These are phyloP conservation scores for Trinorchestia longiramus DNA, from an alignment of 1,140 invertebrate genomes.

Conservation along the genomic window DNA sequence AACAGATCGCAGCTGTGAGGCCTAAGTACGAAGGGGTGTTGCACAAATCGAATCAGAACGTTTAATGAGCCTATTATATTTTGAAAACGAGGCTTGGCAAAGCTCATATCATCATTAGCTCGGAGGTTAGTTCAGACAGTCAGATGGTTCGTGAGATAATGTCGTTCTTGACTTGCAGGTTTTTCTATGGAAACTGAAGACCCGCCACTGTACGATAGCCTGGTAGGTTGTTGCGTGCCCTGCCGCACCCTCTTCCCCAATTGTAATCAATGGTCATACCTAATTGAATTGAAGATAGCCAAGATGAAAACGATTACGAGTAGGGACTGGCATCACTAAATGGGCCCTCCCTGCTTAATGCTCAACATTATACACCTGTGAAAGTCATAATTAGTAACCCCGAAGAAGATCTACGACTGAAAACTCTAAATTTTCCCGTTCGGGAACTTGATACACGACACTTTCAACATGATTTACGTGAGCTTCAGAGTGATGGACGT, in stretches of 20 bases:
- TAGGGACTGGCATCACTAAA: neutral
- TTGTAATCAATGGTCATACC: constrained; percentile 39
- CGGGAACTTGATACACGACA: constrained; percentile 4
- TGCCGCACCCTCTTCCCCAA: neutral
- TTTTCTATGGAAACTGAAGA: neutral
- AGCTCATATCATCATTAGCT: constrained; percentile 24
- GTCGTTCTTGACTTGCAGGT: neutral
- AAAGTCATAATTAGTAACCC: neutral
- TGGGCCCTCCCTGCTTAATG: constrained; percentile 4
- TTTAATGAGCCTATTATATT: constrained; percentile 25
- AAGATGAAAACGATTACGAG: constrained; percentile 16
- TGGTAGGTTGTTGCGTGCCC: neutral
- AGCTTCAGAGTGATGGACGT: neutral
- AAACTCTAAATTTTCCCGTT: neutral
- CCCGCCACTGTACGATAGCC: constrained; percentile 1
- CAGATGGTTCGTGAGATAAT: constrained; percentile 13
- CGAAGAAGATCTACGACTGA: neutral
- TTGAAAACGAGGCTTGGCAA: neutral
- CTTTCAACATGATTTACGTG: constrained; percentile 14
- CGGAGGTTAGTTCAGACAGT: neutral
- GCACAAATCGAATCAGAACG: constrained; percentile 4
- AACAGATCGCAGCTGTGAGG: neutral
- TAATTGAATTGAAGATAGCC: constrained; percentile 31
- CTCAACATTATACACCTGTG: constrained; percentile 34
- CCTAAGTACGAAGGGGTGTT: neutral